Conservation (phyloP, 2,888 invertebrate species). For the Clepsis dumicolana region DNA sequence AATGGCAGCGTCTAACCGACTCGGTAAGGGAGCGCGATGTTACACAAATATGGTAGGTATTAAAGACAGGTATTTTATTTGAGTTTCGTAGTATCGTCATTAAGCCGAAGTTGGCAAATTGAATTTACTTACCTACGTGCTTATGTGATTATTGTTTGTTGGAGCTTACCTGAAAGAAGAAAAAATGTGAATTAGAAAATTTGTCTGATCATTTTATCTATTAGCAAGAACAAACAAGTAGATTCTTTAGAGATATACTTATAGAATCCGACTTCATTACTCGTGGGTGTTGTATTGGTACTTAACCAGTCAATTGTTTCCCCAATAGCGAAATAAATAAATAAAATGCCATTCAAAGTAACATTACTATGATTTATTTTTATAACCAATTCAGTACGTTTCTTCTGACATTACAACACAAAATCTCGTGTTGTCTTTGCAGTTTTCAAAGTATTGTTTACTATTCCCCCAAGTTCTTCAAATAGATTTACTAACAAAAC, state of each 20-base stretch:
- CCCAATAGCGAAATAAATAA: too few relatives aligned
- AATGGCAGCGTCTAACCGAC: slow-evolving; percentile 39
- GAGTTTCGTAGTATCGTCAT: slow-evolving; percentile 36
- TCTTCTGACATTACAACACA: neutral
- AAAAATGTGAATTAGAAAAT: neutral
- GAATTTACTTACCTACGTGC: slow-evolving; percentile 33
- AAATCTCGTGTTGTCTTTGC: neutral
- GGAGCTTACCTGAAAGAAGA: slow-evolving; percentile 21
- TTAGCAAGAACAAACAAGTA: neutral
- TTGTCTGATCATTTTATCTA: neutral
- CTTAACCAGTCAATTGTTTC: too few relatives aligned
- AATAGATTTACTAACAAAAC: neutral
- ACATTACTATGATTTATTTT: neutral
- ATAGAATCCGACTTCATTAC: neutral
- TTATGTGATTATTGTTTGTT: neutral
- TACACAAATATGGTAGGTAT: slow-evolving; percentile 36
- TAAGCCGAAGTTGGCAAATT: slow-evolving; percentile 27
- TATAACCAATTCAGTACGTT: neutral
- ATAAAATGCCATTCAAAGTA: too few relatives aligned
- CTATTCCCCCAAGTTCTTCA: neutral
- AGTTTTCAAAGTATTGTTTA: neutral
- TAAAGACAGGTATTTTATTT: slow-evolving; percentile 41
- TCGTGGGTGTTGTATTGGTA: too few relatives aligned
- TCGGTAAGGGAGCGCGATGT: slow-evolving; percentile 40
- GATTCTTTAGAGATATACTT: neutral